Evolutionary conservation across 2,888 invertebrate species (phyloP).

Genomic region (Plemyria rubiginata): DNA sequence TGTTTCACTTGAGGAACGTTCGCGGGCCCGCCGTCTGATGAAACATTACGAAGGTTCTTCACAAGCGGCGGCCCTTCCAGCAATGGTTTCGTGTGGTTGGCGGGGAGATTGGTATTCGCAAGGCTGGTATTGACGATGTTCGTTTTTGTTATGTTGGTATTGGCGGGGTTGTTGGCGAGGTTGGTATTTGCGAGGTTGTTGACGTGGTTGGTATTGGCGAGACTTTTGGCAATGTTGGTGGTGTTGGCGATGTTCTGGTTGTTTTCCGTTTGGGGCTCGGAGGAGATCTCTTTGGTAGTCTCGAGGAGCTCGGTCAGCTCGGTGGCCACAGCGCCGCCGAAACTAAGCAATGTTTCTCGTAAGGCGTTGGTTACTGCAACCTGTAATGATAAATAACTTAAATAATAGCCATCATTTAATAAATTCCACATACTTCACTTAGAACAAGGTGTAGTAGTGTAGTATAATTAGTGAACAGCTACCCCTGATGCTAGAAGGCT

Average conservation of each 20-base stretch:
- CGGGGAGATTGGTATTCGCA: slow-evolving; percentile 42
- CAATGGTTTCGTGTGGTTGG: slow-evolving; percentile 10
- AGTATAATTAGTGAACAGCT: no score
- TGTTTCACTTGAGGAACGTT: slow-evolving; percentile 40
- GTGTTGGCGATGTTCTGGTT: slow-evolving; percentile 53
- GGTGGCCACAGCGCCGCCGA: slow-evolving; percentile 71
- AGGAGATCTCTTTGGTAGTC: slow-evolving; percentile 55
- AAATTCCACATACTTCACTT: neutral
- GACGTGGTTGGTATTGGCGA: neutral
- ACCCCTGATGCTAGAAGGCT: no score
- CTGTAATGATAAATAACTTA: slow-evolving; percentile 48
- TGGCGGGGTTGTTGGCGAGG: slow-evolving; percentile 6
- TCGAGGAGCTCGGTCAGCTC: slow-evolving; percentile 67
- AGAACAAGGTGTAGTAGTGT: no score
- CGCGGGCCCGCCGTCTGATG: slow-evolving; percentile 43
- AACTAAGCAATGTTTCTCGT: slow-evolving; percentile 75
- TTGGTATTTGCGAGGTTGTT: neutral
- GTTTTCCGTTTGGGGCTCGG: slow-evolving; percentile 52
- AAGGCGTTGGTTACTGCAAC: slow-evolving; percentile 78
- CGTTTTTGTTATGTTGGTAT: slow-evolving; percentile 21
- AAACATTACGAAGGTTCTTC: slow-evolving; percentile 33
- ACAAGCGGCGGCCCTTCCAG: slow-evolving; percentile 40
- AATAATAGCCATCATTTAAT: neutral
- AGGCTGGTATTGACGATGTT: slow-evolving; percentile 53
- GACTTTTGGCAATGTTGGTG: neutral